Conservation (phyloP, 2,113 vertebrate species). For the Emydocephalus ijimae region DNA sequence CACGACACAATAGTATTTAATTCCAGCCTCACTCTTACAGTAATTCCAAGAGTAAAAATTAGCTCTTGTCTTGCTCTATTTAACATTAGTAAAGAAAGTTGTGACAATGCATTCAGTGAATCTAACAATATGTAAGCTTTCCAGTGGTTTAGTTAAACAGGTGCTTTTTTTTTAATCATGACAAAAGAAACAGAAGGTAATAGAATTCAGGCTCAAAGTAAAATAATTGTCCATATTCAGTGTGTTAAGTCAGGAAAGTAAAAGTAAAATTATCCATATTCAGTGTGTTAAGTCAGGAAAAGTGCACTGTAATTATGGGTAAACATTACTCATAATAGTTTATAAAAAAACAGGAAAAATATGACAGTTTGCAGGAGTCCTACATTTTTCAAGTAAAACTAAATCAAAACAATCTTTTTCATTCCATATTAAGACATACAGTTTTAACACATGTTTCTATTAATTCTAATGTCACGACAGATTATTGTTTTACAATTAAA, state of each 20-base stretch:
- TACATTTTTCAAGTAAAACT: background rate
- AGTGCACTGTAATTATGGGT: background rate
- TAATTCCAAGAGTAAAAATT: background rate
- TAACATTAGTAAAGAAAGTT: constrained; percentile 23
- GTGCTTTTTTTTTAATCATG: background rate
- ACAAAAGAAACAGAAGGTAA: background rate
- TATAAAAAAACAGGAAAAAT: background rate
- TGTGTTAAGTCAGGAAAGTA: background rate
- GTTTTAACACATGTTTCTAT: background rate
- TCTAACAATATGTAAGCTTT: background rate
- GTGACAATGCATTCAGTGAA: background rate
- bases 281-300: background rate
- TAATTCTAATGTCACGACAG: background rate
- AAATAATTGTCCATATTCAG: background rate
- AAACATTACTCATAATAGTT: background rate
- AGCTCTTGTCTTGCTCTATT: constrained; percentile 28
- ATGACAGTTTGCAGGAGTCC: background rate
- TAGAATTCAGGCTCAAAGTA: background rate
- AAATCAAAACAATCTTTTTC: background rate
- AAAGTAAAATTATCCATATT: background rate
- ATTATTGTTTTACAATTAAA: background rate
- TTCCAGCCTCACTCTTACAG: background rate
- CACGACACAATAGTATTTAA: background rate
- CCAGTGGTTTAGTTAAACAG: background rate
- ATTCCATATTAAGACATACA: background rate